phyloP scores from a whole-genome alignment of 2,797 vertebrate genomes.

The Carduelis carduelis region DNA sequence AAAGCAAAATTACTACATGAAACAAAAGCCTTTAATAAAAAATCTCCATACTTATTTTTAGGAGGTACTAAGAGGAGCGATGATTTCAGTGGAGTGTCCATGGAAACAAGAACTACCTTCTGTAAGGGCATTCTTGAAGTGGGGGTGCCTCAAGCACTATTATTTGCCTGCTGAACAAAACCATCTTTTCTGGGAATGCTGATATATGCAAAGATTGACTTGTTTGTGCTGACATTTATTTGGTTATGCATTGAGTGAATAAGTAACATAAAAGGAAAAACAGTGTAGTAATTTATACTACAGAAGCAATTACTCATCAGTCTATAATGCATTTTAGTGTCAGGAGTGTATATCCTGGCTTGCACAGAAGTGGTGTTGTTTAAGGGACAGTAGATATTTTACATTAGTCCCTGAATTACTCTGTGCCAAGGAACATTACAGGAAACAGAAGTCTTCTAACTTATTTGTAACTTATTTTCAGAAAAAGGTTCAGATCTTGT shows the following conservation, averaged over 20 bases:
- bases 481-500: not conserved
- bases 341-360: not conserved
- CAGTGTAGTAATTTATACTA: not conserved
- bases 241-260: not conserved
- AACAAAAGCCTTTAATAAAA: not conserved
- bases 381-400: not conserved
- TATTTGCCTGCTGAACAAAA: not conserved
- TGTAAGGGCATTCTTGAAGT: not conserved
- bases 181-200: not conserved
- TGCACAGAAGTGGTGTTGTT: not conserved
- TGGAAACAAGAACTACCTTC: slow-evolving; percentile 11
- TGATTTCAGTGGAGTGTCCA: not conserved
- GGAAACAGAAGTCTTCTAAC: not conserved
- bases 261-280: not conserved
- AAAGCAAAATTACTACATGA: not conserved
- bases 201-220: not conserved
- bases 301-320: not conserved
- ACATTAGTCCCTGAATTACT: not conserved
- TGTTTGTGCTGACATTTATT: not conserved
- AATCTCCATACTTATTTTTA: slow-evolving; percentile 25
- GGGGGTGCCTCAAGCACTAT: not conserved
- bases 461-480: not conserved
- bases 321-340: not conserved
- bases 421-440: not conserved
- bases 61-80: not conserved